These are phyloP conservation scores for Philhelius pedissequus DNA, from an alignment of 2,888 invertebrate genomes.

Conservation along the genomic window DNA sequence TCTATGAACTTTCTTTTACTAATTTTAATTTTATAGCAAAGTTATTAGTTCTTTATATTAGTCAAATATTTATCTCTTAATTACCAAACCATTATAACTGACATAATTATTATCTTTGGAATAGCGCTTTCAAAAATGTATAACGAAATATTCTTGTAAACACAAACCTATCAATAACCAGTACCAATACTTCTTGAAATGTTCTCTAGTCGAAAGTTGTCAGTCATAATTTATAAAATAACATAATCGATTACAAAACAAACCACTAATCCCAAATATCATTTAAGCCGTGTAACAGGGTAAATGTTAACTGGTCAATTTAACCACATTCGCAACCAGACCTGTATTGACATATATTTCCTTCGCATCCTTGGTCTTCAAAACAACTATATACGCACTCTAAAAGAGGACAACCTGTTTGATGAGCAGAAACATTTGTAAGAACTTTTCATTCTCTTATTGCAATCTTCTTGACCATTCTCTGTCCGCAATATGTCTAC, in stretches of 20 bases:
- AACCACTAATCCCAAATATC: conserved; percentile 20
- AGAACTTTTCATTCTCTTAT: neutral
- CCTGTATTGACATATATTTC: conserved; percentile 57
- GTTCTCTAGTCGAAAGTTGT: conserved; percentile 22
- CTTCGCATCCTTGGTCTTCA: conserved; percentile 9
- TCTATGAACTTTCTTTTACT: too few relatives aligned
- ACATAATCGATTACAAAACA: conserved; percentile 42
- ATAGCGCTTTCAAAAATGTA: neutral
- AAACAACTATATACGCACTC: conserved; percentile 41
- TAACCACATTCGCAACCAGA: conserved; percentile 49
- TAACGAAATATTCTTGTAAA: neutral
- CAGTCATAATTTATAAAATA: conserved; percentile 40
- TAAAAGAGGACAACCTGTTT: conserved; percentile 45
- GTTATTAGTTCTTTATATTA: too few relatives aligned
- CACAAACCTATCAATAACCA: neutral
- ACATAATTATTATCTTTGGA: too few relatives aligned
- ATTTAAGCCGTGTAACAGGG: neutral
- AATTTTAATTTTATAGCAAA: too few relatives aligned
- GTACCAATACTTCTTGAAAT: conserved; percentile 9
- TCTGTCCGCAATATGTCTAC: conserved; percentile 51
- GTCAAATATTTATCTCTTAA: too few relatives aligned
- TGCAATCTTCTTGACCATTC: conserved; percentile 33
- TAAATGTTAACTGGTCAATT: conserved; percentile 54
- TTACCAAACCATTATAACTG: too few relatives aligned
- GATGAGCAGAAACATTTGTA: conserved; percentile 4